phyloP scores from a whole-genome alignment of 1,140 invertebrate genomes.

The Lepidurus couesii region DNA sequence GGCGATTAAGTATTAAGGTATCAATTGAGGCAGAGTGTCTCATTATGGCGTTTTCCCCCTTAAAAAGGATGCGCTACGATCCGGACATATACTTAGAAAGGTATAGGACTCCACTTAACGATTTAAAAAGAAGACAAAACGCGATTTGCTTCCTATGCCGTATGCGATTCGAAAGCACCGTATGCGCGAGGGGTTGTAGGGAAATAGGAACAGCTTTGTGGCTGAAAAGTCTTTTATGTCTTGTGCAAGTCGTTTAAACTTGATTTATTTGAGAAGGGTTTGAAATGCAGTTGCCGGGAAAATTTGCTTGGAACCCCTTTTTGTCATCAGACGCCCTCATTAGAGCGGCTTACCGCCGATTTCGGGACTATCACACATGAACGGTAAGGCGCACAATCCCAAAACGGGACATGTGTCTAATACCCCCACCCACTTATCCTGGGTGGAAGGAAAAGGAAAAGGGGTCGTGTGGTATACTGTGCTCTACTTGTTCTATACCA shows the following conservation, averaged over 20 bases:
- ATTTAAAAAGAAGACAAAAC: neutral
- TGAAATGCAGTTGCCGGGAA: neutral
- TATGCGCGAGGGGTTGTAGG: too few relatives aligned
- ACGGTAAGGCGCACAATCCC: neutral
- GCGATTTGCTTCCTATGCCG: neutral
- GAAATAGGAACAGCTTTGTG: neutral
- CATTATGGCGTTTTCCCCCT: too few relatives aligned
- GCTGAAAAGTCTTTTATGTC: neutral
- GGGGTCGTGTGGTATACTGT: neutral
- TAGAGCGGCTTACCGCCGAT: neutral
- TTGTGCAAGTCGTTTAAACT: neutral
- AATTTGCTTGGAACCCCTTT: neutral
- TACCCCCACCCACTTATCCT: neutral
- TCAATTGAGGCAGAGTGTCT: too few relatives aligned
- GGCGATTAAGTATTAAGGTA: too few relatives aligned
- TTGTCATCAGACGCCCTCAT: slow-evolving; percentile 11
- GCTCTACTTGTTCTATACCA: neutral
- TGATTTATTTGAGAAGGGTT: neutral
- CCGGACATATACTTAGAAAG: too few relatives aligned
- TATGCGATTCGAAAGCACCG: too few relatives aligned
- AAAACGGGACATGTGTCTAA: slow-evolving; percentile 4
- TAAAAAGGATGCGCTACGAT: too few relatives aligned
- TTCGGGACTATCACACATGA: neutral
- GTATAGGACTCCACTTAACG: too few relatives aligned
- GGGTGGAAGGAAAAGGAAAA: neutral